phyloP scores from a whole-genome alignment of 1,140 invertebrate genomes.

The Euura lappo region DNA sequence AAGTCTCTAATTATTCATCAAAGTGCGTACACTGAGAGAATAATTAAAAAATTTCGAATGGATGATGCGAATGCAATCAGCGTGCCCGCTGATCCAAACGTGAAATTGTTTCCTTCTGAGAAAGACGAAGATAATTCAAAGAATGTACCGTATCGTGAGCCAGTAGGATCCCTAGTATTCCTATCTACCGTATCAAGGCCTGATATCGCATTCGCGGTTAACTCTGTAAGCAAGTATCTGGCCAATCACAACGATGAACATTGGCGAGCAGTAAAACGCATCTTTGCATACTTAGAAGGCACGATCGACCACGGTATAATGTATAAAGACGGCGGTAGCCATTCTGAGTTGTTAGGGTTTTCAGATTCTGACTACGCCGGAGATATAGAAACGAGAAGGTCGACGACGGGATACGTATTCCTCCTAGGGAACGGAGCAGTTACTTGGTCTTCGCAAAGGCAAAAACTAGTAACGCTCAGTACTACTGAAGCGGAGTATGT shows the following conservation, averaged over 20 bases:
- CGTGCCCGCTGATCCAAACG: slow-evolving; percentile 32
- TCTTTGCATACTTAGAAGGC: slow-evolving; percentile 22
- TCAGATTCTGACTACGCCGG: slow-evolving; percentile 23
- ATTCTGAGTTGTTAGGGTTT: slow-evolving; percentile 8
- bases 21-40: slow-evolving; percentile 32
- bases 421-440: slow-evolving; percentile 1
- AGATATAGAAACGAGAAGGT: slow-evolving; percentile 21
- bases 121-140: slow-evolving; percentile 16
- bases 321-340: background rate
- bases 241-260: slow-evolving; percentile 13
- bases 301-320: slow-evolving; percentile 15
- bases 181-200: slow-evolving; percentile 3
- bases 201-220: slow-evolving; percentile 19
- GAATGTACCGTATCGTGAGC: slow-evolving; percentile 12
- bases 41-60: slow-evolving; percentile 29
- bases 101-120: slow-evolving; percentile 33
- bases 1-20: slow-evolving; percentile 41
- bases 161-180: background rate
- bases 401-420: slow-evolving; percentile 23
- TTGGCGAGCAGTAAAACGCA: slow-evolving; percentile 26
- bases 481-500: no score
- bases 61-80: slow-evolving; percentile 39
- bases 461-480: no score
- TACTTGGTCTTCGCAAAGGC: slow-evolving; percentile 13
- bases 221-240: slow-evolving; percentile 13